These are phyloP conservation scores for Python bivittatus DNA, from an alignment of 2,113 vertebrate genomes.

Conservation along the genomic window DNA sequence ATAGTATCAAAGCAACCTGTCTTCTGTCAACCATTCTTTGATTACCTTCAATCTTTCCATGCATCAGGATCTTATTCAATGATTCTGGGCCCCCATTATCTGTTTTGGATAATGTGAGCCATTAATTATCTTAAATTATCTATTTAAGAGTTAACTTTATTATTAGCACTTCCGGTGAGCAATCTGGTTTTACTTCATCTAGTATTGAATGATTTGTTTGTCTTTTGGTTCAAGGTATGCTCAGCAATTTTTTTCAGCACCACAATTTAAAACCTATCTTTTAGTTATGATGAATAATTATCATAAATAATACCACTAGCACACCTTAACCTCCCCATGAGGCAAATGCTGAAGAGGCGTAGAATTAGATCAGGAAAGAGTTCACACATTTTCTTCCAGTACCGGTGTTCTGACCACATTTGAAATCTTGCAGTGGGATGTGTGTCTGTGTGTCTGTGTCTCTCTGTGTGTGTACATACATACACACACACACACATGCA, in stretches of 20 bases:
- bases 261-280: background rate
- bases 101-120: background rate
- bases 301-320: background rate
- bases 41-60: background rate
- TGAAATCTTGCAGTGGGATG: background rate
- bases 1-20: background rate
- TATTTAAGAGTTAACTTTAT: background rate
- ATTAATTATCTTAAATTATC: too few relatives aligned
- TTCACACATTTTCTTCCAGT: background rate
- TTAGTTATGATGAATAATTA: background rate
- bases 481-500: background rate
- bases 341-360: background rate
- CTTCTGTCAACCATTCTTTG: background rate
- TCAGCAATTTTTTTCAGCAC: background rate
- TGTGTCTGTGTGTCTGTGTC: background rate
- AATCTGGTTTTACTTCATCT: background rate
- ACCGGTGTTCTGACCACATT: background rate
- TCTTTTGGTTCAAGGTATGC: background rate
- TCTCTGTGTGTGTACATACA: background rate
- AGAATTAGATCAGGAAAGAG: background rate
- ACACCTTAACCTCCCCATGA: background rate
- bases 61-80: background rate
- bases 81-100: background rate
- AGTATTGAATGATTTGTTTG: background rate
- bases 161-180: background rate